phyloP scores from a whole-genome alignment of 2,888 invertebrate genomes.

The Cryptocephalus primarius region DNA sequence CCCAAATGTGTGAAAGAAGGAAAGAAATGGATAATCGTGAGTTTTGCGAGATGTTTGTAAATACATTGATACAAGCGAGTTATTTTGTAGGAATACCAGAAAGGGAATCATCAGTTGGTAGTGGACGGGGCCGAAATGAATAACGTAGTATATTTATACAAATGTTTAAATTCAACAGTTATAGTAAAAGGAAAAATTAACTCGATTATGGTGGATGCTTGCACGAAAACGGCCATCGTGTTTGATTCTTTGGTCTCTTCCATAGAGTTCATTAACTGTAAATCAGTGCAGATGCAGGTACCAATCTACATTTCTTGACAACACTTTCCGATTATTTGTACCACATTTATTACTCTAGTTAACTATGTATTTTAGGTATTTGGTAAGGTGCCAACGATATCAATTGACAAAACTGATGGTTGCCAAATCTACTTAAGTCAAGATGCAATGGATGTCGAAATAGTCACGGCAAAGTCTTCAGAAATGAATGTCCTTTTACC shows the following conservation, averaged over 20 bases:
- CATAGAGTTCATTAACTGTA: constrained; percentile 96
- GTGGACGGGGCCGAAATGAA: constrained; percentile 90
- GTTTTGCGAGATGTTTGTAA: background rate
- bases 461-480: constrained; percentile 93
- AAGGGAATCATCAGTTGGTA: constrained; percentile 67
- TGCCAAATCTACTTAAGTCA: constrained; percentile 93
- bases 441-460: constrained; percentile 77
- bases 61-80: too few species aligned
- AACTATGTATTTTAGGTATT: constrained; percentile 52
- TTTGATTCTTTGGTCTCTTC: constrained; percentile 91
- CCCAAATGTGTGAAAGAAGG: constrained; percentile 82
- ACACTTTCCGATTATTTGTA: background rate
- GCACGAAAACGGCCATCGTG: constrained; percentile 90
- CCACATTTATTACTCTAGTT: background rate
- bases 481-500: constrained; percentile 98
- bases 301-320: constrained; percentile 14
- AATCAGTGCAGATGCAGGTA: constrained; percentile 96
- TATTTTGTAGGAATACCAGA: constrained; percentile 73
- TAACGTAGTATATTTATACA: constrained; percentile 95
- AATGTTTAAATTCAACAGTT: constrained; percentile 80
- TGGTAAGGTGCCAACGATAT: constrained; percentile 89
- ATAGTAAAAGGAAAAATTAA: constrained; percentile 89
- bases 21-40: constrained; percentile 93
- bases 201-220: constrained; percentile 89
- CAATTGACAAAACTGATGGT: constrained; percentile 97